Percentiles rank a stretch among this genome's conserved stretches.
Evolutionary conservation across 2,113 vertebrate genomes (phyloP).

Genomic region (Ursus arctos): DNA sequence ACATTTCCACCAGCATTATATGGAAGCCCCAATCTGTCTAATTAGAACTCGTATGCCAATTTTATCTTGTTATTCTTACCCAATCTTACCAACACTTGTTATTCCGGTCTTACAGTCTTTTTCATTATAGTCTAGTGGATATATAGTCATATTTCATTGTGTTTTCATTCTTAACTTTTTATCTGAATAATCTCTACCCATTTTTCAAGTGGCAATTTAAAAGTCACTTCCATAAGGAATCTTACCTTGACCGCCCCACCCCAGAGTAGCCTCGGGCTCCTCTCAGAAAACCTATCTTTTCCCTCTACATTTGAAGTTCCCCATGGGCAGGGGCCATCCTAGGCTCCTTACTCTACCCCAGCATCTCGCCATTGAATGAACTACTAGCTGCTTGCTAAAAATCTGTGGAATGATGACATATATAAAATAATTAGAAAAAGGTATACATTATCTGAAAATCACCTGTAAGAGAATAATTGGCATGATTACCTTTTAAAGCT

Average conservation of each 20-base stretch:
- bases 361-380: not conserved
- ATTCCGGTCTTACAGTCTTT: not conserved
- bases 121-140: not conserved
- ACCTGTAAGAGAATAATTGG: not conserved
- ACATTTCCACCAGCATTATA: not conserved
- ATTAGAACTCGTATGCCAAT: not conserved
- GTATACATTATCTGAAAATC: not conserved
- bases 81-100: not conserved
- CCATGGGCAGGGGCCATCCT: not conserved
- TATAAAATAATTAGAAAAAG: not conserved
- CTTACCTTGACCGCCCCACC: not conserved
- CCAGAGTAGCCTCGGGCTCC: not conserved
- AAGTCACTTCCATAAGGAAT: not conserved
- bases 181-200: not conserved
- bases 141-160: not conserved
- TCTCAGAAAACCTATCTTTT: not conserved
- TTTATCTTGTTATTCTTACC: not conserved
- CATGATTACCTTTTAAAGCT: not conserved
- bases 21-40: not conserved
- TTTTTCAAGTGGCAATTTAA: not conserved
- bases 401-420: not conserved
- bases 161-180: not conserved
- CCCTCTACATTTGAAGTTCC: not conserved
- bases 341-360: not conserved
- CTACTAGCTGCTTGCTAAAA: not conserved